Evolutionary conservation across 2,888 invertebrate species (phyloP).

Genomic region (Monopis laevigella): DNA sequence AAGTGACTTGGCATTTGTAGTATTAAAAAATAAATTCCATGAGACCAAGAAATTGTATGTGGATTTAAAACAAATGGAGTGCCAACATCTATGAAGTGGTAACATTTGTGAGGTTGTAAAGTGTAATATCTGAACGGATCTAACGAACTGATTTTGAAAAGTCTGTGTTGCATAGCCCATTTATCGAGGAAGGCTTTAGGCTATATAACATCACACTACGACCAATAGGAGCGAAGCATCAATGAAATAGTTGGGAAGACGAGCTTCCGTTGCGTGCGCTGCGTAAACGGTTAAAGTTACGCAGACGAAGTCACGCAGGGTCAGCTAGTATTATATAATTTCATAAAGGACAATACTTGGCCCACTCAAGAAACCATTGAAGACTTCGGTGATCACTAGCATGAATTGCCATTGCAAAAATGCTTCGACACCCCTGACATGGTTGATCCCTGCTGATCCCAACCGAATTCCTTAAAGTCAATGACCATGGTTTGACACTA

Average conservation of each 20-base stretch:
- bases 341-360: neutral
- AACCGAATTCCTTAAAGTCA: neutral
- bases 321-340: neutral
- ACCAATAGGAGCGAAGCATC: no score
- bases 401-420: neutral
- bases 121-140: no score
- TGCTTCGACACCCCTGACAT: slow-evolving; percentile 4
- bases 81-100: no score
- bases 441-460: neutral
- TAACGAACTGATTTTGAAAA: no score
- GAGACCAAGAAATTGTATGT: slow-evolving; percentile 1
- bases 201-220: no score
- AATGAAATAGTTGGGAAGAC: no score
- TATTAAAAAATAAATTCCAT: neutral
- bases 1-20: slow-evolving; percentile 1
- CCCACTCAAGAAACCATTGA: neutral
- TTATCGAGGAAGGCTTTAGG: no score
- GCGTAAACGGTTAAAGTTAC: no score
- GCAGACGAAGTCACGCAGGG: no score
- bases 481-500: neutral
- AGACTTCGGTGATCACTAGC: neutral
- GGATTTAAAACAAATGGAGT: neutral
- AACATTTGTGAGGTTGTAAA: no score
- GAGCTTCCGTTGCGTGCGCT: no score
- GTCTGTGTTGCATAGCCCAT: no score